Evolutionary conservation across 2,113 vertebrate genomes (phyloP).

Genomic region (Solenodon paradoxus): DNA sequence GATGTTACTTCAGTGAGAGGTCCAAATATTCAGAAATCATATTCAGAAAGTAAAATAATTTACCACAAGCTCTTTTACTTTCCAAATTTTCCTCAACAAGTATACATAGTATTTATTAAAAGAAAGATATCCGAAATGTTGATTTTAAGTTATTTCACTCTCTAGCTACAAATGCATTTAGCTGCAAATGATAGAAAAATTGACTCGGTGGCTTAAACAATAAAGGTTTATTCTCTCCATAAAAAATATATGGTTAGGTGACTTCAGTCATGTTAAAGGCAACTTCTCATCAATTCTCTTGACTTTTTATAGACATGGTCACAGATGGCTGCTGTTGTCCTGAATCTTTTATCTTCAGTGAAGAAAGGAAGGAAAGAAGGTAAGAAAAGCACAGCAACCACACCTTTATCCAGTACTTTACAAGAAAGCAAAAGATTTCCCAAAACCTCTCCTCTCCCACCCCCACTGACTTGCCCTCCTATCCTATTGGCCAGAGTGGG

Average conservation of each 20-base stretch:
- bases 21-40: not conserved
- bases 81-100: not conserved
- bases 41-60: not conserved
- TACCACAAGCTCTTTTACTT: not conserved
- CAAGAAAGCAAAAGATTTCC: not conserved
- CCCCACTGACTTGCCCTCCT: not conserved
- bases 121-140: not conserved
- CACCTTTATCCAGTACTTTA: too few species aligned
- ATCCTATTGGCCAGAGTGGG: not conserved
- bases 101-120: not conserved
- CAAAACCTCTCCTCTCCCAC: rapidly evolving
- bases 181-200: not conserved
- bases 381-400: not conserved
- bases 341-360: too few species aligned
- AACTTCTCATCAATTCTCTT: not conserved
- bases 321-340: not conserved
- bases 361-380: not conserved
- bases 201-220: not conserved
- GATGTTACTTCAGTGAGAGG: too few species aligned
- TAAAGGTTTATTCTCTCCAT: not conserved
- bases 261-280: not conserved
- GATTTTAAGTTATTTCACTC: not conserved
- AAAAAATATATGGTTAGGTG: not conserved
- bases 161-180: not conserved
- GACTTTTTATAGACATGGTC: not conserved